These are phyloP conservation scores for Todiramphus chloris DNA, from an alignment of 2,113 vertebrate species.

Conservation along the genomic window DNA sequence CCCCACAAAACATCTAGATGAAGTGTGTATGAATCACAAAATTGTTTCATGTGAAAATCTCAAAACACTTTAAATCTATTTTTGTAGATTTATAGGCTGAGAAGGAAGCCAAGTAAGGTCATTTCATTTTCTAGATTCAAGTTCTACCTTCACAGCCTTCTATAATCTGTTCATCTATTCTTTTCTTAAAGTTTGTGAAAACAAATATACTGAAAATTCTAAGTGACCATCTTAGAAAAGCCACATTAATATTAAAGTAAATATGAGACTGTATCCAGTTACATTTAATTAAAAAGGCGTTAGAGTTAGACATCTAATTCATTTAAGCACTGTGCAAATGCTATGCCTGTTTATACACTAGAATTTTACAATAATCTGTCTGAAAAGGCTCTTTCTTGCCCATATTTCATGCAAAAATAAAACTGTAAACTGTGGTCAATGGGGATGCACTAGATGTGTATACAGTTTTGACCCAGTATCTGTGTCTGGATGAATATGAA, in stretches of 20 bases:
- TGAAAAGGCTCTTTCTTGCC: not conserved
- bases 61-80: not conserved
- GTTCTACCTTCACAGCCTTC: not conserved
- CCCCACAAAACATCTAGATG: not conserved
- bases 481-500: not conserved
- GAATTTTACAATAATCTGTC: not conserved
- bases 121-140: not conserved
- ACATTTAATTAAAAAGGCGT: not conserved
- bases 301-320: not conserved
- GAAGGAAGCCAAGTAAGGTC: not conserved
- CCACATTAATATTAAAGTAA: not conserved
- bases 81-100: not conserved
- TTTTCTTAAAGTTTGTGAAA: not conserved
- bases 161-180: not conserved
- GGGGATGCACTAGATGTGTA: not conserved
- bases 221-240: not conserved
- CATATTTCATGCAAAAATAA: not conserved
- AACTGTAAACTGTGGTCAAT: not conserved
- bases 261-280: not conserved
- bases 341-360: not conserved
- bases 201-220: not conserved
- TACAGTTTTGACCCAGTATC: not conserved
- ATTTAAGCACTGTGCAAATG: not conserved
- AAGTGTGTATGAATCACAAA: not conserved
- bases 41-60: not conserved